Evolutionary conservation across 2,797 vertebrate species (phyloP), one percentile per base, ranked within the genome.

Genomic region (Acanthornis magna): DNA sequence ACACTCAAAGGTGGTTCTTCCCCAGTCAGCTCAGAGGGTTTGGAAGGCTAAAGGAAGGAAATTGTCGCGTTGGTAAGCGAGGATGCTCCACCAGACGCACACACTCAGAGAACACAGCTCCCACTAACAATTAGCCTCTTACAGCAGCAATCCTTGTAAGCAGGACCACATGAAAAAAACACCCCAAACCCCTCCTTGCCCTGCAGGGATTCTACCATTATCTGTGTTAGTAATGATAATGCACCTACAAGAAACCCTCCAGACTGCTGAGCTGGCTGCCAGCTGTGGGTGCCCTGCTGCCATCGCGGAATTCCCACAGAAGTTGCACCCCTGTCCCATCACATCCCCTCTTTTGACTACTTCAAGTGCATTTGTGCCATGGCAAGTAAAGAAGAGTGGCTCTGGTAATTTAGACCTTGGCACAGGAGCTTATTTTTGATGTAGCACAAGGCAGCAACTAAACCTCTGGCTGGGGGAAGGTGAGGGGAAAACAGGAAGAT

Each of bases 11-110:
- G 6, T 2, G 57, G 21, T 8, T 45, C 9, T 72, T 42, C 32
- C 42, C 23, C 32, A 8, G 34, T 6, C 42, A 26, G 23, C 54
- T 32, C 32, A 1, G 29, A 38, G 53, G 38, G 10, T 36, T 21
- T 45, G 36, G 43, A 34, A 67, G 9, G 42, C 43, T 55, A 36
- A 75, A 66, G 47, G 32, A 38, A 54, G 77, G 40, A 11, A 65
- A 27, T 10, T 0, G 4, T 11, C 34, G 66, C 29, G 2, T 5
- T 1, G 1, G 25, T 20, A 51, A 45, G 21, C 6, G n/a, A 9
- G 17, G 65, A 29, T 12, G 47, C 45, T 43, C 50, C 68, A 2
- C 14, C 13, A 66, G 67, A 34, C n/a, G 51, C 0, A 2, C n/a
- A 11, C 5, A 3, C 40, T 5, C 0, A 0, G 50, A 42, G 48